Base-by-base conservation (phyloP, 2,113 vertebrate genomes). In the Rhinolophus sinicus region DNA sequence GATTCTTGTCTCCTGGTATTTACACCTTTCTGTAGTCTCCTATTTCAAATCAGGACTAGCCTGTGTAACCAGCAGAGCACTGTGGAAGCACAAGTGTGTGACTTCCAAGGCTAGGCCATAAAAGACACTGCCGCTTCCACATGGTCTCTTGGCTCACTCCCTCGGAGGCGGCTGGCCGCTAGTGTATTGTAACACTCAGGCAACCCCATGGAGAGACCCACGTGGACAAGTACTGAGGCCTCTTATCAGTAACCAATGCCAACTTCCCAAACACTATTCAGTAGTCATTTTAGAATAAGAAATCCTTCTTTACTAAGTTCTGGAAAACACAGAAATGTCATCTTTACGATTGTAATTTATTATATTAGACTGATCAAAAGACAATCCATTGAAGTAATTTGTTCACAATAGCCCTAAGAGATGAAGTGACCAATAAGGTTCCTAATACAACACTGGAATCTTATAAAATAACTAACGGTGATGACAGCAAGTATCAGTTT, bases 181-280 rank as follows among this genome's bases (percentile, higher is more conserved):
- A 52, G 19, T 35, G 28, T 22, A 73, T 44, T 47, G 88, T 47
- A 96, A 78, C 21, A 93, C 8, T 52, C 35, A 85, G 44, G 18
- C 21, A 88, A 87, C 30, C 6, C 2, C 47, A 33, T 15, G 33
- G 24, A 70, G 11, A 82, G 26, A 54, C 3, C 33, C 86, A 93
- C 30, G 26, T 82, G 9, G 56, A 88, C 11, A 92, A 15, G 28
- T 72, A 50, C 40, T 78, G 30, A 90, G n/a, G 62, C 4, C 7
- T 93, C 64, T 81, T 83, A 56, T 86, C 60, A 95, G 78, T n/a
- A 88, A 88, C 8, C 10, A 92, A 73, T 40, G 94, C 24, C 16
- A 78, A 93, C 24, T 38, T 76, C 4, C 70, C 65, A 88, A 89
- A 92, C 24, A 81, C 22, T 65, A 82, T 35, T 7, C 18, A 84